These are phyloP conservation scores for Drosophila imparisetae DNA, from an alignment of 2,888 invertebrate genomes.

Conservation along the genomic window DNA sequence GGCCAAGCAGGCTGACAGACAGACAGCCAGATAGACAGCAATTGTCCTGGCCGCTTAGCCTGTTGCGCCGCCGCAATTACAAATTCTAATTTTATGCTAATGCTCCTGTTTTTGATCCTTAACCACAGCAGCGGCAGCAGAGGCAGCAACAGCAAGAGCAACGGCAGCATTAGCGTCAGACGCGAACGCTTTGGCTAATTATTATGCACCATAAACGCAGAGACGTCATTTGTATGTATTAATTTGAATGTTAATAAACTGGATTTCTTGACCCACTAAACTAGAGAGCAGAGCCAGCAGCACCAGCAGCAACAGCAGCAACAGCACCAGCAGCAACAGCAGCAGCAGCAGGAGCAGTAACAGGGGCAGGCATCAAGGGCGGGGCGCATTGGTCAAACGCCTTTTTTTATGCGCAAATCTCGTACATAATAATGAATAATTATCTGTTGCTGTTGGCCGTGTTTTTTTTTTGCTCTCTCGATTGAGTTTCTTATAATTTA, in stretches of 20 bases:
- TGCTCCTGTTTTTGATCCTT: slow-evolving; percentile 66
- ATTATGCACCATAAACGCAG: slow-evolving; percentile 74
- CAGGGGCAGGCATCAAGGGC: slow-evolving; percentile 19
- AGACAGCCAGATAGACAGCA: slow-evolving; percentile 29
- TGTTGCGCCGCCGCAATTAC: slow-evolving; percentile 83
- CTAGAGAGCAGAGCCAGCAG: slow-evolving; percentile 50
- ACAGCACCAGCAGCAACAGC: slow-evolving; percentile 4
- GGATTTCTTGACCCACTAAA: slow-evolving; percentile 82
- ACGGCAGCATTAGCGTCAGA: slow-evolving; percentile 53
- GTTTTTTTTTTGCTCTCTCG: slow-evolving; percentile 33
- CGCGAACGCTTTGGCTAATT: slow-evolving; percentile 62
- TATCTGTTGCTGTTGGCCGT: slow-evolving; percentile 40
- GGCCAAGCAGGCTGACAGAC: slow-evolving; percentile 39
- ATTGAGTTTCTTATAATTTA: slow-evolving; percentile 71
- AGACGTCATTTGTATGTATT: slow-evolving; percentile 77
- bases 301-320: background rate
- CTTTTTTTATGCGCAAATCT: slow-evolving; percentile 59
- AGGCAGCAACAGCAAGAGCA: background rate
- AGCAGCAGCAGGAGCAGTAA: slow-evolving; percentile 3
- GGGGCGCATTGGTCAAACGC: slow-evolving; percentile 44
- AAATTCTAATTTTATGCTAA: slow-evolving; percentile 84
- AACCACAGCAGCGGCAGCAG: slow-evolving; percentile 19
- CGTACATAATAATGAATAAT: slow-evolving; percentile 78
- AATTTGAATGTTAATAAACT: slow-evolving; percentile 83
- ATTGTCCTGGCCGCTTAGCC: slow-evolving; percentile 49